These are phyloP conservation scores for Mesodorylaimus sp. DNA, from an alignment of 2,888 invertebrate genomes.

Conservation along the genomic window DNA sequence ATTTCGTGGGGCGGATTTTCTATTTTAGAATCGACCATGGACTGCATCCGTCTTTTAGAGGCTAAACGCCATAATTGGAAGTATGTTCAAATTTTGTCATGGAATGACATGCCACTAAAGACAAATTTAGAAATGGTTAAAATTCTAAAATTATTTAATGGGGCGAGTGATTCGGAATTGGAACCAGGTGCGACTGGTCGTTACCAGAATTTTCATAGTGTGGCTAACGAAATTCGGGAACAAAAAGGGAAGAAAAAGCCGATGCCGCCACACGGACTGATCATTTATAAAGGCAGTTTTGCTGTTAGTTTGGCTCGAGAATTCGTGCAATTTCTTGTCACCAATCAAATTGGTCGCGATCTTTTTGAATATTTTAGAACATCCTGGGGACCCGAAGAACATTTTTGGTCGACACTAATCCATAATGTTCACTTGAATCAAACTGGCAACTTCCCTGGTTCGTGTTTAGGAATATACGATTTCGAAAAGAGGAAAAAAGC, in stretches of 20 bases:
- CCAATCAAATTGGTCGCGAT: constrained; percentile 20
- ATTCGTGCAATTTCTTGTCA: constrained; percentile 27
- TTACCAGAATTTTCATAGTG: too few relatives aligned
- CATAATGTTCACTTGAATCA: constrained; percentile 18
- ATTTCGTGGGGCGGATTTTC: neutral
- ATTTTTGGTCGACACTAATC: constrained; percentile 31
- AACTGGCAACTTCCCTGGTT: constrained; percentile 5
- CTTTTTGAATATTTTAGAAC: constrained; percentile 27
- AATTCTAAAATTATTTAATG: neutral
- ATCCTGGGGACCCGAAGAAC: constrained; percentile 30
- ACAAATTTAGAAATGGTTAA: constrained; percentile 4
- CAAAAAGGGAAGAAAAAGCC: neutral
- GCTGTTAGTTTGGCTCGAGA: constrained; percentile 29
- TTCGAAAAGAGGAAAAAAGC: neutral
- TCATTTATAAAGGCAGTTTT: constrained; percentile 19
- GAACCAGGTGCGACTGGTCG: neutral
- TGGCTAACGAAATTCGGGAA: too few relatives aligned
- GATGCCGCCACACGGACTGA: constrained; percentile 2
- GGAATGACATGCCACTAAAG: constrained; percentile 5
- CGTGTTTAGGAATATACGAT: neutral
- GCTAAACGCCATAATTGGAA: neutral
- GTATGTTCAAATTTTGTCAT: neutral
- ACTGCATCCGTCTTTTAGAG: neutral
- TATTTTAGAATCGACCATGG: neutral
- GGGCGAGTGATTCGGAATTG: neutral